Conservation (phyloP, 2,113 vertebrate genomes). For the Boulengeromyrus knoepffleri region DNA sequence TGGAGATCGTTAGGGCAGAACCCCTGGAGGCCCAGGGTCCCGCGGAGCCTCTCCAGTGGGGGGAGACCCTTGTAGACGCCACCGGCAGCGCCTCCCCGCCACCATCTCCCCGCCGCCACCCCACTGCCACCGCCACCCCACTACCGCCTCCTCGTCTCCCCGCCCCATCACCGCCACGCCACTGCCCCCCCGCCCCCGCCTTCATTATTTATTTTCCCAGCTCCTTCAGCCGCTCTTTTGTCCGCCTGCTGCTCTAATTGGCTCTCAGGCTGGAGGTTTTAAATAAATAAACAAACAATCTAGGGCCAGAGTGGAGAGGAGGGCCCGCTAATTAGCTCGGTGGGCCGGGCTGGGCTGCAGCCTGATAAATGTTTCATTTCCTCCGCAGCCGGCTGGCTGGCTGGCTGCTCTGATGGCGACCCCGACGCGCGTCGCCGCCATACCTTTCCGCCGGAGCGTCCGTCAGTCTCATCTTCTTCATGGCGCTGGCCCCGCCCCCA, state of each 20-base stretch:
- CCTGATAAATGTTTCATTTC: conserved; percentile 67
- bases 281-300: conserved; percentile 22
- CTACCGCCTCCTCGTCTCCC: no score
- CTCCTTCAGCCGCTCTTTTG: neutral
- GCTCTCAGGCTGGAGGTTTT: conserved; percentile 15
- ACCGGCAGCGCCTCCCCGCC: no score
- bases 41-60: neutral
- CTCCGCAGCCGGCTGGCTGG: conserved; percentile 31
- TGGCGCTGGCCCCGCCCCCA: conserved; percentile 58
- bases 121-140: neutral
- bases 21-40: neutral
- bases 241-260: conserved; percentile 15
- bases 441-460: conserved; percentile 55
- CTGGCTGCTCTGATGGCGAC: conserved; percentile 52
- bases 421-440: conserved; percentile 50
- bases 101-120: neutral
- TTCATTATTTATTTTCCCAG: conserved; percentile 7
- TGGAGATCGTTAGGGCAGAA: neutral
- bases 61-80: neutral
- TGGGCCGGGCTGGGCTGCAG: neutral
- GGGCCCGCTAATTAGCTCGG: neutral
- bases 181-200: neutral
- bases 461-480: conserved; percentile 68
- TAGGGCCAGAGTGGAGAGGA: neutral
- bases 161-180: neutral